Conservation (phyloP, 2,797 vertebrate species). For the Alectoris magna region DNA sequence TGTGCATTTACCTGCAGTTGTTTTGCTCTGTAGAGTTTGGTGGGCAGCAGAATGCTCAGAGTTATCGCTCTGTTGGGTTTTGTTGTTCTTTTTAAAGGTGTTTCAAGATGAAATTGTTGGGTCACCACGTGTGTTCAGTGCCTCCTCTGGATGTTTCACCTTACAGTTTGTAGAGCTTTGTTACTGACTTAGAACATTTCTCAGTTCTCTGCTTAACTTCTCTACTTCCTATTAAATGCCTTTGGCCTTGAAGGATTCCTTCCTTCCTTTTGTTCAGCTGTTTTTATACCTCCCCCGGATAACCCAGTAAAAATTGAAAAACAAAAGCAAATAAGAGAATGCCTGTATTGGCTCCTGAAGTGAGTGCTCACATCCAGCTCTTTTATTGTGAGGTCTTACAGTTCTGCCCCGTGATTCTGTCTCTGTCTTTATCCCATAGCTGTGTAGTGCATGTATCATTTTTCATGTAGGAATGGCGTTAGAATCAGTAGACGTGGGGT, state of each 20-base stretch:
- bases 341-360: background rate
- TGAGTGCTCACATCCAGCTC: rapidly evolving
- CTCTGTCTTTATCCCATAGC: rapidly evolving
- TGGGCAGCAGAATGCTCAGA: background rate
- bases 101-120: background rate
- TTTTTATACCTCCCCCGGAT: background rate
- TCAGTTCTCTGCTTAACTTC: background rate
- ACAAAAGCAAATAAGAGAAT: background rate
- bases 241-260: background rate
- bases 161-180: background rate
- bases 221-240: background rate
- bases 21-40: background rate
- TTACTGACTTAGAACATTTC: background rate
- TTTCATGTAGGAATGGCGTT: background rate
- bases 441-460: background rate
- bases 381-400: background rate
- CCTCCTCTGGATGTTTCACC: background rate
- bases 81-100: background rate
- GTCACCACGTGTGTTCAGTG: rapidly evolving
- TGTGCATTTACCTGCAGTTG: background rate
- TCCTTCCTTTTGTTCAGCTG: background rate
- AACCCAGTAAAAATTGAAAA: background rate
- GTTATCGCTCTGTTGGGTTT: background rate
- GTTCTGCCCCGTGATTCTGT: background rate
- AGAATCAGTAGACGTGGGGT: background rate